Base-by-base conservation (phyloP, 2,113 vertebrate genomes). In the Hiodon alosoides region DNA sequence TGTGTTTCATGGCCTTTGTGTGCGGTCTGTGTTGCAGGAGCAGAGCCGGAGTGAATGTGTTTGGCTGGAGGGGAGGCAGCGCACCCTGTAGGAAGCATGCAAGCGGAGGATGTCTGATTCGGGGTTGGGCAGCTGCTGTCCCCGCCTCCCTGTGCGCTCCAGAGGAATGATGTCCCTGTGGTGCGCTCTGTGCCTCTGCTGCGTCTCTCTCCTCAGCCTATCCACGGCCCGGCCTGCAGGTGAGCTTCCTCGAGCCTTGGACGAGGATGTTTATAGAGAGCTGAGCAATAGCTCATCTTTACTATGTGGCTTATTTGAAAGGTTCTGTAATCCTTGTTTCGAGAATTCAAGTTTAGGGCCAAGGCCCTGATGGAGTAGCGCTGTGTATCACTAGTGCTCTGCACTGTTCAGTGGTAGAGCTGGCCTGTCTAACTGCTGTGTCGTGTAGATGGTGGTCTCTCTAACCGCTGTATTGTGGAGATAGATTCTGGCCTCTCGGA, bases 161-260 rank as follows among this genome's bases (percentile, higher is more conserved):
- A 67, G 86, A 87, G 93, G 91, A 80, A 93, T 93, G 92, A 85
- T 85, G 81, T 83, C 88, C 54, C 85, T 88, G 80, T 86, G 89
- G 87, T 77, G 83, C 78, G 79, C 85, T 16, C 85, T 91, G 83
- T 92, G 89, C 85, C 79, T 91, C 67, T 89, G 76, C 74, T 76
- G 84, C 74, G 76, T 78, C 70, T 82, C 82, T 51, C 87, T 89
- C 80, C 74, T 86, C 77, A 82, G 84, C 61, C 83, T 91, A 71
- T 84, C 90, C 70, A 78, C 83, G 0, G 75, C 89, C 11, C 85
- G 83, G 79, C 87, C 90, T 67, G 88, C 91, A 85, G 90, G 89
- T 90, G 89, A 85, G 80, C 79, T 79, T 14, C 17, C 46, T 31
- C 31, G 31, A 31, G 31, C 31, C 31, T 31, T 31, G 31, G 31